These are phyloP conservation scores for Forbesichthys papilliferus DNA, from an alignment of 2,113 vertebrate genomes.

Conservation along the genomic window DNA sequence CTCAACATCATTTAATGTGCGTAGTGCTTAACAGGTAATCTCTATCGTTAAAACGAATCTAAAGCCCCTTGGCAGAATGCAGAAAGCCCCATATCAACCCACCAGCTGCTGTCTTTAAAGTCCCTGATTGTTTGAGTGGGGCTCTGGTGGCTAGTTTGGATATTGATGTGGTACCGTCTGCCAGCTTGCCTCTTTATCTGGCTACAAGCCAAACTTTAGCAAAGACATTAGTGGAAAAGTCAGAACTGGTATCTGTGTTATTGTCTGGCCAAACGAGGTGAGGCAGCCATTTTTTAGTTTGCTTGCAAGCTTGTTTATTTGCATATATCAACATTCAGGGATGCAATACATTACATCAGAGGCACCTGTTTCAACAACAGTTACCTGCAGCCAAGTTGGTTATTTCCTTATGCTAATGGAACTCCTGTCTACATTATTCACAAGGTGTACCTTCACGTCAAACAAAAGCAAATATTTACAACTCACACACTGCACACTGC, in stretches of 20 bases:
- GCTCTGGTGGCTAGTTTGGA: constrained; percentile 74
- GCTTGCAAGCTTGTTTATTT: constrained; percentile 24
- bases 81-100: constrained; percentile 67
- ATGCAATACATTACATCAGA: constrained; percentile 35
- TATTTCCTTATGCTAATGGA: constrained; percentile 41
- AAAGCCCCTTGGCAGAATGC: constrained; percentile 61
- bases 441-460: constrained; percentile 34
- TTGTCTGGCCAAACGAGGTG: constrained; percentile 39
- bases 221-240: constrained; percentile 68
- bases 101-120: constrained; percentile 74
- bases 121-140: constrained; percentile 61
- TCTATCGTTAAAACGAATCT: constrained; percentile 77
- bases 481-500: constrained; percentile 33
- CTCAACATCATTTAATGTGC: constrained; percentile 70
- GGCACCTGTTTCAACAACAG: constrained; percentile 25
- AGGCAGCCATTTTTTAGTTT: constrained; percentile 40
- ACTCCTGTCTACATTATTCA: constrained; percentile 45
- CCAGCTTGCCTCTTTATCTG: constrained; percentile 63
- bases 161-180: constrained; percentile 72
- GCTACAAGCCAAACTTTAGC: constrained; percentile 57
- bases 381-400: constrained; percentile 41
- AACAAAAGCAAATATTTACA: constrained; percentile 52
- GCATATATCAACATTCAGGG: constrained; percentile 26
- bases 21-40: constrained; percentile 72
- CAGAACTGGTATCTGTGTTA: constrained; percentile 48